phyloP scores from a whole-genome alignment of 2,797 vertebrate species.

The Cygnus olor region DNA sequence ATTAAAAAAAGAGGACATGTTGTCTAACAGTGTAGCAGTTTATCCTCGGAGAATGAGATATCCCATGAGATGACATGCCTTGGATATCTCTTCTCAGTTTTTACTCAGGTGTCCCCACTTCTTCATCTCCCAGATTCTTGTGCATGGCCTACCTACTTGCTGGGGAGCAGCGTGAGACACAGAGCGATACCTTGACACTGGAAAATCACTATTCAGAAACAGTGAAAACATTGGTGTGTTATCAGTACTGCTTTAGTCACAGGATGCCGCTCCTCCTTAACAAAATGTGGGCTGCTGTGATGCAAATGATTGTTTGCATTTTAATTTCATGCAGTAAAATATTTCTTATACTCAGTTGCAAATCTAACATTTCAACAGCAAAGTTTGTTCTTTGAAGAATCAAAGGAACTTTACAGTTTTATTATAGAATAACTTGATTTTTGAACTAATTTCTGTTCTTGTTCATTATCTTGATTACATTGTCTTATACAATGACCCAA shows the following conservation, averaged over 20 bases:
- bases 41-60: background rate
- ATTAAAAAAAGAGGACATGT: background rate
- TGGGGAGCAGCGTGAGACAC: background rate
- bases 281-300: background rate
- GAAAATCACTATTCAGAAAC: too few relatives aligned
- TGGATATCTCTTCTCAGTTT: background rate
- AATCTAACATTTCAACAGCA: background rate
- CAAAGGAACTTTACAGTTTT: background rate
- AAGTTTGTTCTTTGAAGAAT: background rate
- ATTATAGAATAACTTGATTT: slow-evolving; percentile 43
- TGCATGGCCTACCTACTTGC: fast-evolving
- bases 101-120: background rate
- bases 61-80: background rate
- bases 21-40: background rate
- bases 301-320: background rate
- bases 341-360: background rate
- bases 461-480: slow-evolving; percentile 68
- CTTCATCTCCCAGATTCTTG: background rate
- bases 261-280: background rate
- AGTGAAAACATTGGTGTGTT: background rate
- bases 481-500: slow-evolving; percentile 59
- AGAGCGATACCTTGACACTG: background rate
- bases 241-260: background rate
- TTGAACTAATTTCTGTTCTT: slow-evolving; percentile 41
- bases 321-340: background rate